phyloP scores from a whole-genome alignment of 2,888 invertebrate species.

The Cheilosia impressa region DNA sequence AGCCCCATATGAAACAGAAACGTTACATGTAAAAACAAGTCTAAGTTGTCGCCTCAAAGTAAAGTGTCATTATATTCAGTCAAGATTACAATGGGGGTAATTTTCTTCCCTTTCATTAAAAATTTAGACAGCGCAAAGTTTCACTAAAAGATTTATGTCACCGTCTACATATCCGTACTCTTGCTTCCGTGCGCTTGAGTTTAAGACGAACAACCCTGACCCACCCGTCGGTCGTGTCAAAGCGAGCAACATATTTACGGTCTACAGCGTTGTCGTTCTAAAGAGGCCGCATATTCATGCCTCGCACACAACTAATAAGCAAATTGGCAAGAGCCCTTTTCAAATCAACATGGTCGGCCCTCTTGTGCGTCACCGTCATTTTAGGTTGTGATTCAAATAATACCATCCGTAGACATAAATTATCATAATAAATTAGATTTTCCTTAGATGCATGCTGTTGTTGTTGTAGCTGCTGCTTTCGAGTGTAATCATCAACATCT shows the following conservation, averaged over 20 bases:
- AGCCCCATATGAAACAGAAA: no score
- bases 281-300: no score
- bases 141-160: background rate
- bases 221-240: background rate
- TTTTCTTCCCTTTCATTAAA: conserved; percentile 2
- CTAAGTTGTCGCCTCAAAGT: no score
- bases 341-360: conserved; percentile 13
- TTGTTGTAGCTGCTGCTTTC: conserved; percentile 11
- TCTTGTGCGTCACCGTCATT: background rate
- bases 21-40: no score
- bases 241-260: background rate
- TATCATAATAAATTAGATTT: conserved; percentile 57
- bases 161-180: no score
- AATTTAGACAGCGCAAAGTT: background rate
- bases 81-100: no score
- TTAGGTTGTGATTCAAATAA: background rate
- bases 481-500: conserved; percentile 49
- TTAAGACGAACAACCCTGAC: conserved; percentile 1
- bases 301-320: background rate
- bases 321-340: conserved; percentile 3
- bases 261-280: background rate
- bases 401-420: conserved; percentile 42
- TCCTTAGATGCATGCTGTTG: conserved; percentile 15
- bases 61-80: no score
- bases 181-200: no score